Evolutionary conservation across 2,113 vertebrate genomes (phyloP), one percentile per base, ranked within the genome.

Genomic region (Erinaceus europaeus): DNA sequence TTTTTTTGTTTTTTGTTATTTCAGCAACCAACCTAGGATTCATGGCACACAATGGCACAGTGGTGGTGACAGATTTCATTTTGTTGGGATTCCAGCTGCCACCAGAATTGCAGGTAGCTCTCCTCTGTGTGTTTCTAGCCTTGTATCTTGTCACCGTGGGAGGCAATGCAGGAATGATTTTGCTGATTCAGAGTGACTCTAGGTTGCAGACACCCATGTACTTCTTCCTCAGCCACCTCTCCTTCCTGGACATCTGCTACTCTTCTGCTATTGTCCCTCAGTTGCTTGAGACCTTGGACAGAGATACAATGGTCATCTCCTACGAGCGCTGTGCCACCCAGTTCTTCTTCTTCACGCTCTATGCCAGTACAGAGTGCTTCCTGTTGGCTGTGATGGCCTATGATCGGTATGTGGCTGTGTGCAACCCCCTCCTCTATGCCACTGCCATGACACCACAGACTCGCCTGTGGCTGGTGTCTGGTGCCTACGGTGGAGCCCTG

Each of bases 141-240:
- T 4, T 94, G 34, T 95, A 93, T 38, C 73, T 95, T 52, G 1
- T 92, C n/a, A 94, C 83, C 20, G 1, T 94, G 23, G 65, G 25
- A 3, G 94, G 91, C 5, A 95, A 95, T 50, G 20, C 90, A 62
- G 93, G 87, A 25, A 92, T 94, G 87, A 85, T 90, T 9, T 0
- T 68, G 29, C 46, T 92, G 36, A 90, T 93, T 53, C 88, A 86
- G 61, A 88, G 46, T 2, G 80, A 93, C 9, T 10, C 76, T 18
- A 81, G 6, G 25, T 91, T 96, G 46, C 95, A 91, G 42, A 94
- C 92, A 1, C 92, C 91, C 18, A 93, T 90, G 88, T 95, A 95
- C 74, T 93, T 92, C 65, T 94, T 93, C 61, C 91, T 96, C 48
- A 50, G 86, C 46, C 94, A 93, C 12, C 90, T 95, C 27, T 93